Percentiles rank a stretch among this genome's conserved stretches.
Evolutionary conservation across 2,888 invertebrate species (phyloP).

Genomic region (Drosophila subsilvestris): DNA sequence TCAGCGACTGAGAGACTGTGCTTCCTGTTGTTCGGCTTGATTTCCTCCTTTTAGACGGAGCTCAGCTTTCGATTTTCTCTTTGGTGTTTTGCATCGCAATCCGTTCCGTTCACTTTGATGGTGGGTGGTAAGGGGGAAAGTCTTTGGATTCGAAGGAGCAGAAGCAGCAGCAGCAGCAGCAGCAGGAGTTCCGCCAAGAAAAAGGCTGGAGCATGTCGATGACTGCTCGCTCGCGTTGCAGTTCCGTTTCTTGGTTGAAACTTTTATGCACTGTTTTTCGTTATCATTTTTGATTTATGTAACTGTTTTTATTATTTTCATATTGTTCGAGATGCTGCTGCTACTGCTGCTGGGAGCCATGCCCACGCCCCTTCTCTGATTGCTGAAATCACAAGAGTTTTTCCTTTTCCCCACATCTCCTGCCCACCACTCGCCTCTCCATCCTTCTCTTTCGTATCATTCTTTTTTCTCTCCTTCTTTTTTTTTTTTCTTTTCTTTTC

Average conservation of each 20-base stretch:
- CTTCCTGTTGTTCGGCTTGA: slow-evolving; percentile 68
- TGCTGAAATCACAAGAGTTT: slow-evolving; percentile 70
- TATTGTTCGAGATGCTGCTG: slow-evolving; percentile 59
- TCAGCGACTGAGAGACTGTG: neutral
- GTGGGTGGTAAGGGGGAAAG: neutral
- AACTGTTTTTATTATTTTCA: slow-evolving; percentile 79
- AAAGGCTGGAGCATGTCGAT: slow-evolving; percentile 3
- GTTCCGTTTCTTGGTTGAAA: slow-evolving; percentile 50
- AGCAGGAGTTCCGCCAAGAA: neutral
- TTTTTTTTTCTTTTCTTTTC: slow-evolving; percentile 1
- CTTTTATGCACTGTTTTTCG: slow-evolving; percentile 72
- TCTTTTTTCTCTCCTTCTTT: neutral
- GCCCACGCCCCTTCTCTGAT: slow-evolving; percentile 51
- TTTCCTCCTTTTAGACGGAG: slow-evolving; percentile 57
- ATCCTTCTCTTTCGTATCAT: slow-evolving; percentile 27
- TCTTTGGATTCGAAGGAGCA: neutral
- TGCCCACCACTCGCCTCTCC: slow-evolving; percentile 12
- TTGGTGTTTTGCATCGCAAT: slow-evolving; percentile 41
- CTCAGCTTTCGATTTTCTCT: slow-evolving; percentile 64
- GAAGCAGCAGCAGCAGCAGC: neutral
- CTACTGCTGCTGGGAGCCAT: slow-evolving; percentile 24
- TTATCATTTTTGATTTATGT: slow-evolving; percentile 76
- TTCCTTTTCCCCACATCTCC: slow-evolving; percentile 30
- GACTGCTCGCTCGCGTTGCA: slow-evolving; percentile 16
- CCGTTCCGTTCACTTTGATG: neutral